phyloP scores from a whole-genome alignment of 2,888 invertebrate species.

The Pherbina coryleti region DNA sequence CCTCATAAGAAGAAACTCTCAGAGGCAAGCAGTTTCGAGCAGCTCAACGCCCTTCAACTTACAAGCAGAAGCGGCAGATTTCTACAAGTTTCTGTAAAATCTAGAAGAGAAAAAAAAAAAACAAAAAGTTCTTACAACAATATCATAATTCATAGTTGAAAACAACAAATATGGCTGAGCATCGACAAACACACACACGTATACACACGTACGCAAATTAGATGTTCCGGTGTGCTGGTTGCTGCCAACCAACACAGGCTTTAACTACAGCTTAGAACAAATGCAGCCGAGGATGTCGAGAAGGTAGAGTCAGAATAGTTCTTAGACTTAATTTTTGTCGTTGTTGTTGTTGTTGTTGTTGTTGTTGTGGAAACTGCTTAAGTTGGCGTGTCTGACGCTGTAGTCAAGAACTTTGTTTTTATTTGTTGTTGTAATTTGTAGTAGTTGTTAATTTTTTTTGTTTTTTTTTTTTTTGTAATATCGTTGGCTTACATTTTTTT shows the following conservation, averaged over 20 bases:
- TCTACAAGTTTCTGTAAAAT: not conserved
- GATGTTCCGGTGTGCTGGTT: slow-evolving; percentile 6
- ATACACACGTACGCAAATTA: not conserved
- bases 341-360: not conserved
- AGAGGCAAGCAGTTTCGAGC: not conserved
- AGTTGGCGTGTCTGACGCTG: not conserved
- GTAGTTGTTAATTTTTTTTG: not conserved
- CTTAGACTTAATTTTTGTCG: not conserved
- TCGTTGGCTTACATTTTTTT: not conserved
- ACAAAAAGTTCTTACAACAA: not conserved
- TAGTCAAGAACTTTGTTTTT: slow-evolving; percentile 4
- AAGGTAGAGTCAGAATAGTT: not conserved
- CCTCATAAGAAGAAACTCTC: not conserved
- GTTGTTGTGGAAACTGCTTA: not conserved
- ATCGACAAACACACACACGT: not conserved
- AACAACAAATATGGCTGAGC: slow-evolving; percentile 3
- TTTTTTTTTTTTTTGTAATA: too few relatives aligned
- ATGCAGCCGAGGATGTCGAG: not conserved
- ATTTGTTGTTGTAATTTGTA: slow-evolving; percentile 10
- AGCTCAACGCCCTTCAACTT: not conserved
- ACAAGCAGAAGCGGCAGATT: not conserved
- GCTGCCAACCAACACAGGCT: not conserved
- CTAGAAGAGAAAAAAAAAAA: not conserved
- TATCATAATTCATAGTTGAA: slow-evolving; percentile 17
- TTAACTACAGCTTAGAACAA: not conserved